Base-by-base conservation (phyloP, 23 tunicate species). In the Botrylloides violaceus region DNA sequence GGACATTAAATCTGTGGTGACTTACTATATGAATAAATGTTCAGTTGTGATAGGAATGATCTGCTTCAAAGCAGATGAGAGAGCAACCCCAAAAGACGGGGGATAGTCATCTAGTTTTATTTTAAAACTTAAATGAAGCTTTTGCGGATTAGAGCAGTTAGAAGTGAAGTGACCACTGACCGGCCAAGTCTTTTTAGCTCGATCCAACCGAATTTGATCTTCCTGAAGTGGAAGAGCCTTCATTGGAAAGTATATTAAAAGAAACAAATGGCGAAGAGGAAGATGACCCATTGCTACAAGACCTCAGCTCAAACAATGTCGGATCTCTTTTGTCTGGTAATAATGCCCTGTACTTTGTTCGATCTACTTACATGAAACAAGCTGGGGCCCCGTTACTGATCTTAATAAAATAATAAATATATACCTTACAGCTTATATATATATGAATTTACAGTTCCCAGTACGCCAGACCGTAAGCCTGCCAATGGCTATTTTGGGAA, bases 121-220 rank as follows among this genome's bases (percentile, higher is more conserved):
- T n/a, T n/a, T n/a, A n/a, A n/a, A n/a, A n/a, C n/a, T n/a, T n/a
- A n/a, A n/a, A n/a, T n/a, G n/a, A n/a, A n/a, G n/a, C n/a, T n/a
- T n/a, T n/a, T n/a, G n/a, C n/a, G n/a, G n/a, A n/a, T n/a, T n/a
- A n/a, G n/a, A n/a, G n/a, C n/a, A n/a, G n/a, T n/a, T n/a, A n/a
- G n/a, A n/a, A n/a, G n/a, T n/a, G n/a, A n/a, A 43, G 12, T 43
- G 53, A 43, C 12, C 53, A 43, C 30, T 59, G 7, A 59, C 64
- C 28, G 6, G 6, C 19, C 64, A 22, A 59, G 5, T 49, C n/a
- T 4, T 71, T 32, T 71, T 6, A 84, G 91, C 61, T 84, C 34
- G 91, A 90, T 83, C 81, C 66, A 4, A 70, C 87, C 4, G 97
- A 90, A 49, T 90, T 78, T 58, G 77, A 79, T 29, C 83, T 90